phyloP scores from a whole-genome alignment of 2,797 vertebrate species.

The Catharus ustulatus region DNA sequence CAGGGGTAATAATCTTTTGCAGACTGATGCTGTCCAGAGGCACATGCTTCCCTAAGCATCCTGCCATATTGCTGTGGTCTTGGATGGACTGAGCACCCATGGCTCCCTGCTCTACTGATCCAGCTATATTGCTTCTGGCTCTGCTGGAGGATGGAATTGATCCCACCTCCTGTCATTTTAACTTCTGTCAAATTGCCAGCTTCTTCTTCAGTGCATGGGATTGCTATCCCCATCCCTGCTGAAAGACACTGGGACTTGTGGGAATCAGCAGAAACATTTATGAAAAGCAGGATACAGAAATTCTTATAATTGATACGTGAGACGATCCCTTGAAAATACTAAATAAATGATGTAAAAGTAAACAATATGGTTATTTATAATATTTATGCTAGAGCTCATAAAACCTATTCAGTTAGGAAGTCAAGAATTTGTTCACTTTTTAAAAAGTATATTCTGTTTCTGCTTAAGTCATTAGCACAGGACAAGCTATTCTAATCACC shows the following conservation, averaged over 20 bases:
- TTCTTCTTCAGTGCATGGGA: not conserved
- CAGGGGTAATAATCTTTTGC: not conserved
- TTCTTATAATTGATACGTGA: not conserved
- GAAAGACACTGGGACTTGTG: not conserved
- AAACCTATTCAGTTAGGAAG: not conserved
- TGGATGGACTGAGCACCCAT: not conserved
- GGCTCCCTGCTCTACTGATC: not conserved
- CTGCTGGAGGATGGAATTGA: not conserved
- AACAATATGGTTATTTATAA: not conserved
- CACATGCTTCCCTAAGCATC: not conserved
- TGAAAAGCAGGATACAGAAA: not conserved
- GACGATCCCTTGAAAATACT: not conserved
- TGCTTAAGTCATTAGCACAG: slow-evolving; percentile 9
- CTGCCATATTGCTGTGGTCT: not conserved
- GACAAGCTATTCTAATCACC: slow-evolving; percentile 9
- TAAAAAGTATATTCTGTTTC: not conserved
- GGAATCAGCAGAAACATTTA: not conserved
- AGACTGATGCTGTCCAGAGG: not conserved
- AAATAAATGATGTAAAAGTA: not conserved
- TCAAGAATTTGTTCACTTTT: not conserved
- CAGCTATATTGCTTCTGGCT: not conserved
- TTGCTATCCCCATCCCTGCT: not conserved
- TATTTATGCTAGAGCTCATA: not conserved
- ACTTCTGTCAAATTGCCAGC: not conserved
- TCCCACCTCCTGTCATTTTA: not conserved